Evolutionary conservation across 2,888 invertebrate genomes (phyloP).

Genomic region (Dendrolimus houi): DNA sequence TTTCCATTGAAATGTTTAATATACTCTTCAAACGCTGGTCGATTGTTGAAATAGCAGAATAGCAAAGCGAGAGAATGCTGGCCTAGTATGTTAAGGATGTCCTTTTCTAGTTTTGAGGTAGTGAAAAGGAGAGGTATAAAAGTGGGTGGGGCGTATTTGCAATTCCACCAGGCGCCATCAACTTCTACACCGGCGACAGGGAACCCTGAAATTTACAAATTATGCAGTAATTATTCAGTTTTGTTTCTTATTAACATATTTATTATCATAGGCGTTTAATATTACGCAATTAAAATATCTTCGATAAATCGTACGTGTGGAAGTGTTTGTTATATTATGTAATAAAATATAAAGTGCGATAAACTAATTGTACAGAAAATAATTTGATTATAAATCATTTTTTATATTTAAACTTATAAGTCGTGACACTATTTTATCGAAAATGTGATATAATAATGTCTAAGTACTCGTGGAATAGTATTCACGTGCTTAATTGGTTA

Average conservation of each 20-base stretch:
- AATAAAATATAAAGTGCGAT: background rate
- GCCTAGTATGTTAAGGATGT: constrained; percentile 49
- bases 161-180: constrained; percentile 88
- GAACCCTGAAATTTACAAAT: constrained; percentile 58
- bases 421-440: too few species aligned
- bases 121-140: constrained; percentile 81
- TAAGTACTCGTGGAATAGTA: too few species aligned
- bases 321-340: background rate
- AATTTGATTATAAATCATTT: too few species aligned
- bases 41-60: constrained; percentile 90
- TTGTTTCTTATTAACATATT: too few species aligned
- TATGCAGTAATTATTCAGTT: too few species aligned
- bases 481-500: too few species aligned
- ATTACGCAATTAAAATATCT: too few species aligned
- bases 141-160: constrained; percentile 82
- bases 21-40: constrained; percentile 81
- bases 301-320: too few species aligned
- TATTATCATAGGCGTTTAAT: too few species aligned
- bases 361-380: background rate
- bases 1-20: constrained; percentile 78
- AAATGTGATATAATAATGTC: too few species aligned
- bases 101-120: constrained; percentile 43
- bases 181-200: constrained; percentile 83
- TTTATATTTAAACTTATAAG: too few species aligned
- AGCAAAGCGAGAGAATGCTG: constrained; percentile 76